Percentiles rank a stretch among this genome's conserved stretches.
These are phyloP conservation scores for Drosophila stalkeri DNA, from an alignment of 2,888 invertebrate species.

Conservation along the genomic window DNA sequence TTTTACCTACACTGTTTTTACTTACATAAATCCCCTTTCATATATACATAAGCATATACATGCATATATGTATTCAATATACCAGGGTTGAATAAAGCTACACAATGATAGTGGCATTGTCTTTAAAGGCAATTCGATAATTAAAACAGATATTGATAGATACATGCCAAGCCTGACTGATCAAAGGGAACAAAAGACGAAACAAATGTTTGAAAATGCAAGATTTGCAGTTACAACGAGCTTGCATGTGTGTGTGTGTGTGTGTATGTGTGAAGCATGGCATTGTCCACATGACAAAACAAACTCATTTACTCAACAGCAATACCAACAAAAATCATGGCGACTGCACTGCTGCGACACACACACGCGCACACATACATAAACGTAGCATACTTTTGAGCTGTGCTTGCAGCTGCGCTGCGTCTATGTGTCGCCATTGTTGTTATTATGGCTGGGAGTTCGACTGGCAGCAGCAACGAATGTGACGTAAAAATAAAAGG, in stretches of 20 bases:
- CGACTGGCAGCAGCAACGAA: constrained; percentile 28
- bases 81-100: neutral
- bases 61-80: neutral
- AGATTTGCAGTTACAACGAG: constrained; percentile 2
- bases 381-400: constrained; percentile 62
- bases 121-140: constrained; percentile 13
- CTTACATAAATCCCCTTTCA: neutral
- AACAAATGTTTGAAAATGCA: constrained; percentile 7
- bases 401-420: constrained; percentile 30
- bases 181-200: constrained; percentile 25
- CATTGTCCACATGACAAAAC: constrained; percentile 58
- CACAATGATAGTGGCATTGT: constrained; percentile 1
- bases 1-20: neutral
- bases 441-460: constrained; percentile 51
- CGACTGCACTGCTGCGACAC: constrained; percentile 41
- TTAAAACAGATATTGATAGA: constrained; percentile 22
- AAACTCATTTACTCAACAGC: constrained; percentile 40
- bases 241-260: neutral
- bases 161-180: constrained; percentile 12
- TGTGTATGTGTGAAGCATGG: constrained; percentile 22
- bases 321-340: constrained; percentile 35
- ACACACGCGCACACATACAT: constrained; percentile 25
- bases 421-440: constrained; percentile 39
- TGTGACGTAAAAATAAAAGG: constrained; percentile 56
- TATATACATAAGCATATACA: neutral